Evolutionary conservation across 2,113 vertebrate species (phyloP), one percentile per base, ranked within the genome.

Genomic region (Austrofundulus limnaeus): DNA sequence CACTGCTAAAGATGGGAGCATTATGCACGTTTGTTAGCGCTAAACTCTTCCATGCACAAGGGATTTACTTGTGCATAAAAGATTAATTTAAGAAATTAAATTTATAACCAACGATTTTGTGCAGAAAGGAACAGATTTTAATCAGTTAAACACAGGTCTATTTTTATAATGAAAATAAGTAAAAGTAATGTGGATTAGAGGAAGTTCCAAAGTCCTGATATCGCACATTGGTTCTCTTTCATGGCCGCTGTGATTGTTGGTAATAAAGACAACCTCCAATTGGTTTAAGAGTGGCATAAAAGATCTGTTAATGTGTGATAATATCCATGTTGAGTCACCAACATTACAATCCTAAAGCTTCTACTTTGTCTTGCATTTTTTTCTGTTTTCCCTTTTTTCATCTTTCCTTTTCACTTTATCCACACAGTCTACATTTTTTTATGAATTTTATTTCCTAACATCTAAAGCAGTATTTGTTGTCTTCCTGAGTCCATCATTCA

Each of bases 381-480:
- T 13, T 23, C 64, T 20, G 16, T 77, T 17, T 59, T 67, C 49
- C 64, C 46, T 63, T 60, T 73, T 61, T 56, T n/a, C 41, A 25
- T 53, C 21, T 11, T 57, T 63, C 56, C 43, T 59, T 70, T 81
- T 76, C 43, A 61, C 1, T 7, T 48, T 61, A 1, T 75, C 38
- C 25, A 54, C 60, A 10, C 58, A 69, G 59, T 65, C 61, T 51
- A n/a, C 58, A 31, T 7, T 24, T 7, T 2, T 34, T 3, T 21
- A 42, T 9, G n/a, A 19, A 11, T n/a, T 62, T 21, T 51, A 50
- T 6, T 45, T 21, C 59, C 11, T 45, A 4, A 31, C 25, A 49
- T 38, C 39, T 38, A 24, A 19, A 0, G 20, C 16, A 51, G 1
- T 48, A 34, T 49, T 46, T 46, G 16, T 19, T 61, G 31, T 48